phyloP scores from a whole-genome alignment of 2,113 vertebrate species.

The Gopherus evgoodei region DNA sequence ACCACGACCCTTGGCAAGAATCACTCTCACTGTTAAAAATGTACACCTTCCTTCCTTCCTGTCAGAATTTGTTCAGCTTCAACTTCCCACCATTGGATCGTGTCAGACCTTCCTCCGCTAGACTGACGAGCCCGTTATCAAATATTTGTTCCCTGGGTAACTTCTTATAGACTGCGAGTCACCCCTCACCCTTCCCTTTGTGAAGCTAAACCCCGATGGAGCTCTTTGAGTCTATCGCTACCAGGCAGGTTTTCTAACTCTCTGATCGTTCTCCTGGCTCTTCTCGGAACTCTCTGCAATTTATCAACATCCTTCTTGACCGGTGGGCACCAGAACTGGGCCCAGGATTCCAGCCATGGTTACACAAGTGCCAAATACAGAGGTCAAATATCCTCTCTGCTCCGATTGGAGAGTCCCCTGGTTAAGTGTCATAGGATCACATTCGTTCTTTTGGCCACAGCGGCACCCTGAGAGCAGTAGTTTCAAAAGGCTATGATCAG shows the following conservation, averaged over 20 bases:
- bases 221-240: neutral
- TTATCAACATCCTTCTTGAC: neutral
- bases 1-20: no score
- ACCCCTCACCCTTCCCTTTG: no score
- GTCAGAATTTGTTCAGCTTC: neutral
- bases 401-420: neutral
- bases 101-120: no score
- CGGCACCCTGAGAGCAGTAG: no score
- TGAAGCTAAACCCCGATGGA: no score
- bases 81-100: no score
- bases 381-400: neutral
- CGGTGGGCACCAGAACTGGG: neutral
- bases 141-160: neutral
- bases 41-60: no score
- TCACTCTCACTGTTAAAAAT: no score
- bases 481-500: no score
- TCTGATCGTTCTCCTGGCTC: neutral
- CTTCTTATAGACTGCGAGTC: neutral
- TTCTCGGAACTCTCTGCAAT: neutral
- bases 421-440: neutral
- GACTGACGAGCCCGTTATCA: neutral
- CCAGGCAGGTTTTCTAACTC: neutral
- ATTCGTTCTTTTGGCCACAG: neutral
- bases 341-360: neutral
- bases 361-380: neutral